These are phyloP conservation scores for Stenodera caucasica DNA, from an alignment of 2,888 invertebrate genomes.

Conservation along the genomic window DNA sequence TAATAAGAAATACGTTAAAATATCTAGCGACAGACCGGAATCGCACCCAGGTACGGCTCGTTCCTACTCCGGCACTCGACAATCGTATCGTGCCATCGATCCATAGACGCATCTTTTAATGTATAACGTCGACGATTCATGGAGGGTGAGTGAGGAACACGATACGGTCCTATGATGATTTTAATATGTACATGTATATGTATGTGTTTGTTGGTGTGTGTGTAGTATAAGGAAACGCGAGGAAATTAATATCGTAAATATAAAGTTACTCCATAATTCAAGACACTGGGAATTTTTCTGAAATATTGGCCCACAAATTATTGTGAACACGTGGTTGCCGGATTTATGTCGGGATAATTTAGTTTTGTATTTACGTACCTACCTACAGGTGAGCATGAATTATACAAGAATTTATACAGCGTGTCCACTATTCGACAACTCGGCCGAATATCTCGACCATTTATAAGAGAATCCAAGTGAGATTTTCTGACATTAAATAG, in stretches of 20 bases:
- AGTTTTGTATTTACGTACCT: slow-evolving; percentile 52
- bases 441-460: no score
- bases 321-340: slow-evolving; percentile 52
- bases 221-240: slow-evolving; percentile 43
- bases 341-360: slow-evolving; percentile 53
- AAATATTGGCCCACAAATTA: slow-evolving; percentile 56
- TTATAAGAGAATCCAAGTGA: no score
- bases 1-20: slow-evolving; percentile 50
- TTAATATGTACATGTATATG: slow-evolving; percentile 33
- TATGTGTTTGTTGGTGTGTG: background rate
- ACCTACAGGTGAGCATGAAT: slow-evolving; percentile 45
- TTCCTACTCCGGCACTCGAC: slow-evolving; percentile 27
- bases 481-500: no score
- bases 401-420: slow-evolving; percentile 32
- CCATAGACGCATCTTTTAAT: slow-evolving; percentile 27
- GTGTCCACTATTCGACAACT: no score
- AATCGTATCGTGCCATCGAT: slow-evolving; percentile 31
- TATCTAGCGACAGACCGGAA: slow-evolving; percentile 43
- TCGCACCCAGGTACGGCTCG: slow-evolving; percentile 42
- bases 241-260: slow-evolving; percentile 57
- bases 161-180: slow-evolving; percentile 26
- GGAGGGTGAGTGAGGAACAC: slow-evolving; percentile 8
- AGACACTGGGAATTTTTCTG: slow-evolving; percentile 53
- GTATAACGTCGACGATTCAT: slow-evolving; percentile 5
- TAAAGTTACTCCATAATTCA: slow-evolving; percentile 56